phyloP scores from a whole-genome alignment of 1,140 invertebrate genomes.

The Eriocheir sinensis region DNA sequence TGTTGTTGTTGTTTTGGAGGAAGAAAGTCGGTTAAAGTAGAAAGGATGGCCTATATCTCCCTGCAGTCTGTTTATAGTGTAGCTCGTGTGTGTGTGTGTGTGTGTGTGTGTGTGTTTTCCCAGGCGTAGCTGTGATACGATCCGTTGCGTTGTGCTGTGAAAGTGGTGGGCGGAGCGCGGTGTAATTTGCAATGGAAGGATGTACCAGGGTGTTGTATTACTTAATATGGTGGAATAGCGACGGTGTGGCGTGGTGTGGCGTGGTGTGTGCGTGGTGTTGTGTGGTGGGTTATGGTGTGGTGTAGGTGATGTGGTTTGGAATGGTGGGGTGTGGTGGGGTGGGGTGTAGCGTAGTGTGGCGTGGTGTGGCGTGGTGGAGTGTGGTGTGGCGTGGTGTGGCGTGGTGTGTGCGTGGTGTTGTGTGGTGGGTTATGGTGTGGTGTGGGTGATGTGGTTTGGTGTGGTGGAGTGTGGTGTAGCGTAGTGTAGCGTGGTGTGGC shows the following conservation, averaged over 20 bases:
- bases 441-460: too few relatives aligned
- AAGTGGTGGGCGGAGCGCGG: too few relatives aligned
- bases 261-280: not conserved
- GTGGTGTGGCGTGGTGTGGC: not conserved
- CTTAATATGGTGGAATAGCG: not conserved
- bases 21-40: too few relatives aligned
- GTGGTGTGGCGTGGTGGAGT: not conserved
- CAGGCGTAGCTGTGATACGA: too few relatives aligned
- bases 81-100: not conserved
- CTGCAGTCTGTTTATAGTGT: not conserved
- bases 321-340: not conserved
- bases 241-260: not conserved
- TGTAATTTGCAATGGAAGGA: too few relatives aligned
- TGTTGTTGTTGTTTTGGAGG: too few relatives aligned
- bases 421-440: not conserved
- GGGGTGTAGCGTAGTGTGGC: not conserved
- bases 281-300: not conserved
- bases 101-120: slow-evolving; percentile 8
- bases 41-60: too few relatives aligned
- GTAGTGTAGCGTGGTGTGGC: not conserved
- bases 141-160: too few relatives aligned
- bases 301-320: too few relatives aligned
- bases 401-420: not conserved
- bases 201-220: not conserved
- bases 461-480: too few relatives aligned